Percentiles rank a stretch among this genome's conserved stretches.
Conservation (phyloP, 2,797 vertebrate species). For the Menidia menidia region DNA sequence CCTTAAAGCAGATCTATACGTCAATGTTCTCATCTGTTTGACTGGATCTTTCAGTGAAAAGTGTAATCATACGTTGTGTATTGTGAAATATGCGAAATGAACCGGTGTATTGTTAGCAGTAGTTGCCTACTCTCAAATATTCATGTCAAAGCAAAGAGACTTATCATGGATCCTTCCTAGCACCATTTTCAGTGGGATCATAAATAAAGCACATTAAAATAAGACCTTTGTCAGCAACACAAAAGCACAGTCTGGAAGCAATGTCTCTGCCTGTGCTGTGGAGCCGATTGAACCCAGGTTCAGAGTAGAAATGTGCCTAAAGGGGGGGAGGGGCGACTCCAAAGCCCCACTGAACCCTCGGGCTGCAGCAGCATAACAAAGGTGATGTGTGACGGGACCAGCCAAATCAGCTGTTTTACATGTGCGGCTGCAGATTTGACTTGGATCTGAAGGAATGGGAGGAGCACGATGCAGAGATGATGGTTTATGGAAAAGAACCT, state of each 20-base stretch:
- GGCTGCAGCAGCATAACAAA: conserved; percentile 31
- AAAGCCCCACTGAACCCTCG: conserved; percentile 33
- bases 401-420: conserved; percentile 75
- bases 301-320: conserved; percentile 4
- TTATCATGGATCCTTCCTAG: conserved; percentile 46
- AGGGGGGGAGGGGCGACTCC: conserved; percentile 7
- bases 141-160: conserved; percentile 38
- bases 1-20: conserved; percentile 22
- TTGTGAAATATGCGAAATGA: conserved; percentile 34
- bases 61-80: conserved; percentile 34
- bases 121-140: conserved; percentile 50
- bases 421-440: conserved; percentile 57
- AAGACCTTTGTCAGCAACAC: conserved; percentile 31
- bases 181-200: conserved; percentile 31
- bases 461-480: conserved; percentile 20
- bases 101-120: conserved; percentile 16
- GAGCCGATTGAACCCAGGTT: conserved; percentile 54
- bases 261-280: conserved; percentile 29
- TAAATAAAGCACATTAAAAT: conserved; percentile 55
- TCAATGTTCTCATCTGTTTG: conserved; percentile 31
- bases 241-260: conserved; percentile 45
- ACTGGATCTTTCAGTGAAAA: conserved; percentile 26
- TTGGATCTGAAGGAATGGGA: conserved; percentile 29
- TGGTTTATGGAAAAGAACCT: conserved; percentile 62
- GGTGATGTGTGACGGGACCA: conserved; percentile 43